These are phyloP conservation scores for Holotrichia oblita DNA, from an alignment of 1,140 invertebrate genomes.

Conservation along the genomic window DNA sequence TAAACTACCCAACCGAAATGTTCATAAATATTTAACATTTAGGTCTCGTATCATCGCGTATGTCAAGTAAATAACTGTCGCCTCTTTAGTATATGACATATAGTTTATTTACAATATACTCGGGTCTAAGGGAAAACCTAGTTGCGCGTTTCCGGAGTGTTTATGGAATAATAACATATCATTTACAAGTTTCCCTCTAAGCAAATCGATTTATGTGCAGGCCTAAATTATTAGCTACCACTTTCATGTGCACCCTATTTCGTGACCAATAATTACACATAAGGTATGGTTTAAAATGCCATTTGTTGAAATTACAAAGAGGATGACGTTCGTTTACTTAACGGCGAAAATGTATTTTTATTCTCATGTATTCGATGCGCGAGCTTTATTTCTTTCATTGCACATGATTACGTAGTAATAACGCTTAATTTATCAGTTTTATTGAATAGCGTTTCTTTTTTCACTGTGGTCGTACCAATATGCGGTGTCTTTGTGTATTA, in stretches of 20 bases:
- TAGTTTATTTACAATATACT: conserved; percentile 25
- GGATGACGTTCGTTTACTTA: conserved; percentile 18
- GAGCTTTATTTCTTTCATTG: no score
- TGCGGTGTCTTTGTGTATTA: no score
- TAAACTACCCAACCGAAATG: no score
- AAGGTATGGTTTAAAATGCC: conserved; percentile 24
- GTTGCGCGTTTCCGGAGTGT: conserved; percentile 20
- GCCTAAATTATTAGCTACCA: conserved; percentile 24
- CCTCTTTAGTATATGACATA: neutral
- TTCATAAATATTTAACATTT: no score
- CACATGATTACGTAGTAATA: no score
- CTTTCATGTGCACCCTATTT: conserved; percentile 21
- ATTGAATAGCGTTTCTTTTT: no score
- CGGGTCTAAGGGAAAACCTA: neutral
- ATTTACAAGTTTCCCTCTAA: conserved; percentile 33
- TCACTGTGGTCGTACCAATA: no score
- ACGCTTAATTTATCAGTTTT: no score
- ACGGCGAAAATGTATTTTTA: conserved; percentile 20
- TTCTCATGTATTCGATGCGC: neutral
- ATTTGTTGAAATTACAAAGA: conserved; percentile 35
- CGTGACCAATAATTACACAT: neutral
- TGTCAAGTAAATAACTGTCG: neutral
- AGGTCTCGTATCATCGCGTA: no score
- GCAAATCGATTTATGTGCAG: conserved; percentile 31
- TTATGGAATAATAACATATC: conserved; percentile 30